A percentile compares a stretch with the other conserved stretches of the same genome.
Conservation (phyloP, 2,888 invertebrate genomes). For the Drosophila robusta region DNA sequence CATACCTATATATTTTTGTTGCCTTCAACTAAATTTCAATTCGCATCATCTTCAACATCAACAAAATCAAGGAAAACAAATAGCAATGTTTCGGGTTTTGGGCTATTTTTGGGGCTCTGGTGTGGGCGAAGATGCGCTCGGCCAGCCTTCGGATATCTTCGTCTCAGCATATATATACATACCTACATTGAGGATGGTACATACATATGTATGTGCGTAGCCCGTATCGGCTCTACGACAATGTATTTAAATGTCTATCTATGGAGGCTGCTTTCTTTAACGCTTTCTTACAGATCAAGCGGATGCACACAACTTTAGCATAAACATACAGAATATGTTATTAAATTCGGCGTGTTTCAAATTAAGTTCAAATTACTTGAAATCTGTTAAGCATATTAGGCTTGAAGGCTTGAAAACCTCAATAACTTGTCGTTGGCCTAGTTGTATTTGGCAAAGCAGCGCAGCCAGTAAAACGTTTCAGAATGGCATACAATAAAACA, state of each 20-base stretch:
- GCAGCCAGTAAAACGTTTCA: no score
- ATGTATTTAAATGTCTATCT: conserved; percentile 42
- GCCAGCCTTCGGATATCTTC: conserved; percentile 57
- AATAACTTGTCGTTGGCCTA: no score
- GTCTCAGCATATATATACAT: conserved; percentile 24
- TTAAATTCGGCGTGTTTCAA: neutral
- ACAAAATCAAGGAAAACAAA: conserved; percentile 74
- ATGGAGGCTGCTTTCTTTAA: conserved; percentile 28
- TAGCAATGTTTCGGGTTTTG: conserved; percentile 73
- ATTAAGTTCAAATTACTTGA: neutral
- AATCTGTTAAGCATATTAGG: no score
- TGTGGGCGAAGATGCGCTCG: conserved; percentile 69
- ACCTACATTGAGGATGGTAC: conserved; percentile 24
- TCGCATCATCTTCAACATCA: conserved; percentile 73
- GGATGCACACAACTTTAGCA: conserved; percentile 19
- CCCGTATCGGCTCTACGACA: conserved; percentile 35
- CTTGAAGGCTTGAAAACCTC: no score
- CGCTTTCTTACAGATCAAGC: conserved; percentile 18
- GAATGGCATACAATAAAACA: no score
- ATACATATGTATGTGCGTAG: conserved; percentile 25
- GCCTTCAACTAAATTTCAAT: conserved; percentile 73
- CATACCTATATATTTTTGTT: conserved; percentile 28
- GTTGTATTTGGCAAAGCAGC: no score
- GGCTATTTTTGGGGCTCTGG: conserved; percentile 65
- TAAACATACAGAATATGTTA: conserved; percentile 15